Evolutionary conservation across 2,113 vertebrate species (phyloP).

Genomic region (Raphicerus campestris): DNA sequence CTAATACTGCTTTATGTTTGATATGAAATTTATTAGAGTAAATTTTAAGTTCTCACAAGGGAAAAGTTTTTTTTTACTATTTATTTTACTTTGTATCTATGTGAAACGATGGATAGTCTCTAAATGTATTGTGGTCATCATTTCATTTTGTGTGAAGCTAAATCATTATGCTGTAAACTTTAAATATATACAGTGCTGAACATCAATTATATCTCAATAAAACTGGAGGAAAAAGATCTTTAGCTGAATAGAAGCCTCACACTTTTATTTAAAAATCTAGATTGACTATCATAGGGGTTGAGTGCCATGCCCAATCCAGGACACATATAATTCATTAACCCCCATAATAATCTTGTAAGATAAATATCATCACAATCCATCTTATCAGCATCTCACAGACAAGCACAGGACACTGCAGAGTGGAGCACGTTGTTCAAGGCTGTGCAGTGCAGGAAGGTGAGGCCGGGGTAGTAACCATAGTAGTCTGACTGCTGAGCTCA

Average conservation of each 20-base stretch:
- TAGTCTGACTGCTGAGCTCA: neutral
- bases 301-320: neutral
- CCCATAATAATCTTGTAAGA: neutral
- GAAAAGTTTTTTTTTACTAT: neutral
- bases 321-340: neutral
- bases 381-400: neutral
- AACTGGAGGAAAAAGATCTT: neutral
- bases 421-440: neutral
- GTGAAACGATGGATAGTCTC: neutral
- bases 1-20: neutral
- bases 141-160: neutral
- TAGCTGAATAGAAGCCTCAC: neutral
- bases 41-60: neutral
- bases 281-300: neutral
- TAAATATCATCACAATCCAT: neutral
- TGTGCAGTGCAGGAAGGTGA: neutral
- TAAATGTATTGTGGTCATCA: neutral
- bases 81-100: neutral
- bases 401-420: neutral
- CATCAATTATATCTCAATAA: neutral
- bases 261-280: slow-evolving; percentile 1
- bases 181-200: neutral
- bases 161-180: neutral
- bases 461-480: accelerated
- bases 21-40: neutral